Percentiles rank a stretch among this genome's conserved stretches.
phyloP scores from a whole-genome alignment of 2,113 vertebrate species.

The Brienomyrus longianalis region DNA sequence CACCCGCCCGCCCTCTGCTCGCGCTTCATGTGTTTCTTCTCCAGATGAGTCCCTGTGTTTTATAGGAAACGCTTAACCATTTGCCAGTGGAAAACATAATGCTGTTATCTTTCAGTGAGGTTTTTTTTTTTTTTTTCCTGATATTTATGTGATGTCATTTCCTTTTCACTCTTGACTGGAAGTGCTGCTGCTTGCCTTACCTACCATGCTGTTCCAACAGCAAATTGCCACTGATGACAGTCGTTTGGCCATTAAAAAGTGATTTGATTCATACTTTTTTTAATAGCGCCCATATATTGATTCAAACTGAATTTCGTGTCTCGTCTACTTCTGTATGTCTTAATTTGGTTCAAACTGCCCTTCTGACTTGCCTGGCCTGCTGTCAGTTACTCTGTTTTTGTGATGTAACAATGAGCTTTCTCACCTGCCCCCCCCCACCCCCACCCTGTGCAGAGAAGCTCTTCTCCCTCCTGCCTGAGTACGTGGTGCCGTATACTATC shows the following conservation, averaged over 20 bases:
- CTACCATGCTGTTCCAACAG: neutral
- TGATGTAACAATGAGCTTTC: neutral
- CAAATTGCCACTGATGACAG: neutral
- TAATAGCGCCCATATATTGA: neutral
- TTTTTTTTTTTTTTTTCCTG: neutral
- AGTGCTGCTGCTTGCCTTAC: neutral
- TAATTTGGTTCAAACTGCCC: neutral
- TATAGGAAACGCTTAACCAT: neutral
- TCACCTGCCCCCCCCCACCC: too few species aligned
- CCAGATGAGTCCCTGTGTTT: neutral
- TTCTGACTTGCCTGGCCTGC: neutral
- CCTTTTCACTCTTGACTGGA: neutral
- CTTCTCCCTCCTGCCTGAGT: conserved; percentile 91
- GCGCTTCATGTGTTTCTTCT: neutral
- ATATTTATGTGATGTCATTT: neutral
- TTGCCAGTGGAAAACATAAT: neutral
- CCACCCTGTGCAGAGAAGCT: conserved; percentile 75
- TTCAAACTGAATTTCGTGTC: neutral
- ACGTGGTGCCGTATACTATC: conserved; percentile 95
- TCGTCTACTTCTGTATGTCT: neutral
- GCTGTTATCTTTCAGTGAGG: neutral
- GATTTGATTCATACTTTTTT: neutral
- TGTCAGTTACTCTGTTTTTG: neutral
- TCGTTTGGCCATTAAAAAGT: neutral
- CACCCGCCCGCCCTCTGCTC: conserved; percentile 19